Evolutionary conservation across 1,140 invertebrate species (phyloP), one percentile per base, ranked within the genome.

Genomic region (Lutraria rhynchaena): DNA sequence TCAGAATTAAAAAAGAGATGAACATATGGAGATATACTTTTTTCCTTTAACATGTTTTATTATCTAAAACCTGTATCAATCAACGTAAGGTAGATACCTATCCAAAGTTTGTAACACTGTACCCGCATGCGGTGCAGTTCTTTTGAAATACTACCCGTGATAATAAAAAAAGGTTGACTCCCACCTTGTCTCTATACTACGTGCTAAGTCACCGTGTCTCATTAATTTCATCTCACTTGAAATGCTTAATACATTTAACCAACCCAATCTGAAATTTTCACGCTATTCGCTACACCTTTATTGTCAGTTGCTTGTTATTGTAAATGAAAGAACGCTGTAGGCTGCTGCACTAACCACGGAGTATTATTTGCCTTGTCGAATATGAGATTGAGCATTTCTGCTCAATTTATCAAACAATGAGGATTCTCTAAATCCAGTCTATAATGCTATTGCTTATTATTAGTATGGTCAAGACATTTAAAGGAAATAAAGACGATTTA

Each of bases 161-260:
- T n/a, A 19, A 35, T 61, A 61, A 13, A 35, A 15, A 61, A 61
- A 35, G 5, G 1, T 19, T 58, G 5, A 17, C 41, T 61, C 58
- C 13, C 33, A 35, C 29, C 19, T 15, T 37, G 19, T 27, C 13
- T 35, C 58, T 61, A 27, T 35, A 35, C 22, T 3, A 4, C 33
- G 3, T 61, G 58, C 7, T 61, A 31, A n/a, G 33, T 61, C 58
- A 35, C 58, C 58, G 31, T 61, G 27, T 61, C 58, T 35, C 58
- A 61, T 61, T 61, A 61, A 61, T 61, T 61, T 61, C 41, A 61
- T 61, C 58, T 35, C 27, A 35, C 33, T 61, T 35, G 41, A 37
- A 35, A 61, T 61, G 33, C 41, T 19, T 35, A 61, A 35, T 4
- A 19, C 33, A 61, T 31, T 61, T 60, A 22, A 13, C 33, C n/a